Evolutionary conservation across 2,797 vertebrate species (phyloP).

Genomic region (Erethizon dorsatum): DNA sequence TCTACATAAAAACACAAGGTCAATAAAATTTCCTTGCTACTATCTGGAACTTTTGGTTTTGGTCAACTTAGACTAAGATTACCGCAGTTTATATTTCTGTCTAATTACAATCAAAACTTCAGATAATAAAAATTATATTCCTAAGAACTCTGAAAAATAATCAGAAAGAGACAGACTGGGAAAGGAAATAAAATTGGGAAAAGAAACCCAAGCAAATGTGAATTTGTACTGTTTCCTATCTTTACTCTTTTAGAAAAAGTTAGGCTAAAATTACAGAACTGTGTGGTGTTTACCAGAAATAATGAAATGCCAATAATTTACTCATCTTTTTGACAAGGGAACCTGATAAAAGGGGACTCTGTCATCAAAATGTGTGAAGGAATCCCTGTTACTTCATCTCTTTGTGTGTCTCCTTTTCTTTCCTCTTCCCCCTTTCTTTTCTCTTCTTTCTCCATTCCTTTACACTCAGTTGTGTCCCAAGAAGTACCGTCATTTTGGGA

Average conservation of each 20-base stretch:
- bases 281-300: neutral
- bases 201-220: neutral
- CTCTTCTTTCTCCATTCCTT: neutral
- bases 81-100: neutral
- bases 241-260: neutral
- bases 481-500: neutral
- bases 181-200: neutral
- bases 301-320: neutral
- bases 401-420: rapidly evolving
- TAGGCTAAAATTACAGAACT: neutral
- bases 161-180: neutral
- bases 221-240: neutral
- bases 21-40: neutral
- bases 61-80: neutral
- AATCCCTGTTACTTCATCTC: neutral
- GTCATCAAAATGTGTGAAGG: neutral
- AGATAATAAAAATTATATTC: neutral
- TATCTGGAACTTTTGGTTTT: neutral
- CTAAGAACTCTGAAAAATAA: neutral
- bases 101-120: neutral
- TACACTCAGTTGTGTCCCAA: neutral
- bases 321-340: neutral
- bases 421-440: neutral
- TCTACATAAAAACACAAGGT: neutral
- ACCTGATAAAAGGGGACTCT: neutral